Evolutionary conservation across 2,113 vertebrate species (phyloP), one percentile per base, ranked within the genome.

Genomic region (Takifugu flavidus): DNA sequence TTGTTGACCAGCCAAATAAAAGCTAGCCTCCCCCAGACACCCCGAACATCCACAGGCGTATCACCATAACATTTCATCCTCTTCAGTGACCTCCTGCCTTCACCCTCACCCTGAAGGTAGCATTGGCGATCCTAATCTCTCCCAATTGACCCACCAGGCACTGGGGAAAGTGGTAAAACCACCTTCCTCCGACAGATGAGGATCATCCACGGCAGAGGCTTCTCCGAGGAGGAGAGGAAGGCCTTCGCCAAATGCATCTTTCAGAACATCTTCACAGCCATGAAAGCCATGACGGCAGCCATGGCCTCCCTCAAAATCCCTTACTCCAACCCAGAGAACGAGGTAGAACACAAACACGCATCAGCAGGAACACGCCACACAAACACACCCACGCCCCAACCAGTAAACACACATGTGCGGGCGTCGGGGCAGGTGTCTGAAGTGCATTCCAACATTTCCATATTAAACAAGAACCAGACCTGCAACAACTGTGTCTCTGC

Each of bases 131-230:
- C 2, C 11, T 34, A 34, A 31, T 29, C n/a, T n/a, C 25, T 31
- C 29, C 14, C 20, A 10, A 12, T 2, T 62, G 8, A 11, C 34
- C n/a, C 29, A 2, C 6, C 75, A 96, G 95, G 95, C n/a, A 91
- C 95, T 0, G 95, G 95, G 0, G 95, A 96, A 79, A 95, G 95
- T 1, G 94, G 95, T 0, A 96, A 96, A 81, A 96, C 94, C 67
- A 96, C 95, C 0, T 96, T 96, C 83, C 94, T 96, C 80, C 92
- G 95, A 54, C 95, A 96, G 75, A 93, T 96, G 94, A 89, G 93
- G 8, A 96, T 96, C 77, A 95, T 96, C 77, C 94, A 96, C 0
- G 95, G 94, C 0, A 79, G 87, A 0, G 95, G 94, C 57, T 96
- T 90, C 78, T 93, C 94, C 0, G 93, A 94, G 51, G 92, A 94